phyloP scores from a whole-genome alignment of 1,140 invertebrate species.

The Bombus sylvicola region DNA sequence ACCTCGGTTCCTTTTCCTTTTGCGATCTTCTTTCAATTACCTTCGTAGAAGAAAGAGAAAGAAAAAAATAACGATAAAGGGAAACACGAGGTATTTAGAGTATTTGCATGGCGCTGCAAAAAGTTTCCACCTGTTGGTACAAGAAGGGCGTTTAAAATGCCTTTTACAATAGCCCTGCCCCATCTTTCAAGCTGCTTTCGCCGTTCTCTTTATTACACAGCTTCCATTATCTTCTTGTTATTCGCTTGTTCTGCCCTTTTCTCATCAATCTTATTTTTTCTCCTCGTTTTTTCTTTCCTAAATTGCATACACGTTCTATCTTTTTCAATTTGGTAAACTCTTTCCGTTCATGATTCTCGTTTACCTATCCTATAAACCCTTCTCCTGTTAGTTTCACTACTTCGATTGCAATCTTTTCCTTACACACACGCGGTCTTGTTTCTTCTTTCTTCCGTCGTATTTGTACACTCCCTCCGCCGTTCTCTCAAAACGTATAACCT shows the following conservation, averaged over 20 bases:
- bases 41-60: background rate
- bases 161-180: conserved; percentile 43
- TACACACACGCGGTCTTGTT: background rate
- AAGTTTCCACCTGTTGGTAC: conserved; percentile 63
- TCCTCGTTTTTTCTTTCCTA: background rate
- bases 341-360: background rate
- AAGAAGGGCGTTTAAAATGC: conserved; percentile 8
- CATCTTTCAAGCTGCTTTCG: background rate
- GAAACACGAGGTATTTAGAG: background rate
- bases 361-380: background rate
- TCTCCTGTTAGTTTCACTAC: too few relatives aligned
- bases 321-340: background rate
- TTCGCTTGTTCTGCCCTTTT: background rate
- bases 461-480: background rate
- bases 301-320: background rate
- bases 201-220: background rate
- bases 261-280: too few relatives aligned
- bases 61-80: too few relatives aligned
- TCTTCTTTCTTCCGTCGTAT: too few relatives aligned
- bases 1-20: background rate
- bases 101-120: background rate
- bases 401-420: background rate
- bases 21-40: background rate
- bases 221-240: background rate
- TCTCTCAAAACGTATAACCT: background rate